Conservation (phyloP, 2,797 vertebrate species). For the Acridotheres tristis region DNA sequence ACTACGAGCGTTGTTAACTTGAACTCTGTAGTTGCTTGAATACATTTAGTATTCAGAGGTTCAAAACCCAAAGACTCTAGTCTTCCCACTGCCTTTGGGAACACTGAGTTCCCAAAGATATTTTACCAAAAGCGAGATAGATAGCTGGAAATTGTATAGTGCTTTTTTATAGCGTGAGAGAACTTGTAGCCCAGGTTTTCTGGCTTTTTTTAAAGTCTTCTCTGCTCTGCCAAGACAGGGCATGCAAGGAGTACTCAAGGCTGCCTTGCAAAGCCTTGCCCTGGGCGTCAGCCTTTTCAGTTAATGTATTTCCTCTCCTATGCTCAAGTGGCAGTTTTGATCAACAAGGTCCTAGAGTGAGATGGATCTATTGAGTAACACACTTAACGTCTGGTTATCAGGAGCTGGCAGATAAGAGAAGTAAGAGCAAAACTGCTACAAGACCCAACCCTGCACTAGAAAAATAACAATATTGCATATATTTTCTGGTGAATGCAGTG, state of each 20-base stretch:
- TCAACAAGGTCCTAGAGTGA: neutral
- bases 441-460: neutral
- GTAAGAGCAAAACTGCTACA: neutral
- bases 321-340: neutral
- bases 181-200: neutral
- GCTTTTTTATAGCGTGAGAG: neutral
- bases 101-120: neutral
- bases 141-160: neutral
- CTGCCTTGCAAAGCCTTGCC: neutral
- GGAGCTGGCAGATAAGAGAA: neutral
- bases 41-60: neutral
- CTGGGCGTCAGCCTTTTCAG: neutral
- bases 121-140: neutral
- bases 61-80: neutral
- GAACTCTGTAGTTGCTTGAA: neutral
- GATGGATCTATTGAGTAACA: neutral
- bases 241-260: rapidly evolving
- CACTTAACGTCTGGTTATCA: neutral
- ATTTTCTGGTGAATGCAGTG: neutral
- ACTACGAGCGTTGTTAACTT: neutral
- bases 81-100: neutral
- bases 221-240: neutral
- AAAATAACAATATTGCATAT: neutral
- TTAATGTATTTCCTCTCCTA: neutral
- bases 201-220: neutral